Evolutionary conservation across 2,797 vertebrate species (phyloP).

Genomic region (Luscinia megarhynchos): DNA sequence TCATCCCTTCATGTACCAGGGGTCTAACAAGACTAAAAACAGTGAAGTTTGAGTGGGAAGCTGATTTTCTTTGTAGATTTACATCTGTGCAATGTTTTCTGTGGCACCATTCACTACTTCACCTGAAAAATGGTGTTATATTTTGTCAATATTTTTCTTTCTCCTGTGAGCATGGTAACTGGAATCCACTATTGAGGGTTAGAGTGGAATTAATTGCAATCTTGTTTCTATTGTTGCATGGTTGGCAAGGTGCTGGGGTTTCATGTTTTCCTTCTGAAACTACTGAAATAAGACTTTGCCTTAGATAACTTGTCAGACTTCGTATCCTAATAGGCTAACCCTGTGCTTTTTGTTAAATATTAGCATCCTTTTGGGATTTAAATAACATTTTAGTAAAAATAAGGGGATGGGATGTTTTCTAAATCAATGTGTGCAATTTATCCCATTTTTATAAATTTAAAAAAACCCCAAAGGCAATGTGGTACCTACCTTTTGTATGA

Average conservation of each 20-base stretch:
- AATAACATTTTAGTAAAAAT: not conserved
- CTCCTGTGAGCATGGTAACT: not conserved
- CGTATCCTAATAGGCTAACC: not conserved
- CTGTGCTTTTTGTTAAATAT: not conserved
- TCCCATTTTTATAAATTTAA: not conserved
- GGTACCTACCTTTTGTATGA: not conserved
- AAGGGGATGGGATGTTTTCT: not conserved
- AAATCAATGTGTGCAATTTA: not conserved
- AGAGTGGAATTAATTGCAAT: conserved; percentile 5
- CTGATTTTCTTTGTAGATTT: not conserved
- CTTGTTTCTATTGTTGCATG: not conserved
- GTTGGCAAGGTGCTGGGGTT: not conserved
- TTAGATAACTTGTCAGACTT: not conserved
- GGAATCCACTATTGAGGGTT: not conserved
- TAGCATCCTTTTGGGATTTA: not conserved
- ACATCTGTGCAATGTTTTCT: not conserved
- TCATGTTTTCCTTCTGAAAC: conserved; percentile 13
- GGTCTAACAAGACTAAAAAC: not conserved
- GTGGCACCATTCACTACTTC: not conserved
- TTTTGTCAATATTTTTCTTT: conserved; percentile 16
- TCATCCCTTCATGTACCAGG: not conserved
- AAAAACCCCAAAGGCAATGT: not conserved
- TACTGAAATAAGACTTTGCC: not conserved
- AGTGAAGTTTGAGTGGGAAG: not conserved
- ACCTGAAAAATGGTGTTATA: not conserved